Evolutionary conservation across 1,140 invertebrate species (phyloP).

Genomic region (Bombus confusus): DNA sequence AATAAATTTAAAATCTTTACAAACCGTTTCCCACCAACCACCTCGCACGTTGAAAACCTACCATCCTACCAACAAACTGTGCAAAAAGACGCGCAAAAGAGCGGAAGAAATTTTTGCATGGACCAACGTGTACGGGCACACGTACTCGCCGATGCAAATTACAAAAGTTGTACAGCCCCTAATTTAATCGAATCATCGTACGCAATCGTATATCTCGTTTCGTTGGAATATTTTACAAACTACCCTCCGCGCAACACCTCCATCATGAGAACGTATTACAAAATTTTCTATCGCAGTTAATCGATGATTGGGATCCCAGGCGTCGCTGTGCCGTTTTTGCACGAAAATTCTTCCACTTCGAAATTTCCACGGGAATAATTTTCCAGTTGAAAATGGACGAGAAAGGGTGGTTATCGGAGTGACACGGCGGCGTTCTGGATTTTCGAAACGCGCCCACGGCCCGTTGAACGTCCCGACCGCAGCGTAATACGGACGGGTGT

Average conservation of each 20-base stretch:
- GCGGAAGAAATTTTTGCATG: conserved; percentile 1
- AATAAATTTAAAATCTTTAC: neutral
- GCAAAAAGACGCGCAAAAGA: too few species aligned
- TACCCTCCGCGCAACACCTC: neutral
- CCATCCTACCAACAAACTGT: neutral
- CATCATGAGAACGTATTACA: neutral
- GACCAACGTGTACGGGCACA: too few species aligned
- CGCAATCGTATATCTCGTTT: neutral
- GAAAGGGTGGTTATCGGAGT: too few species aligned
- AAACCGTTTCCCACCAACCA: neutral
- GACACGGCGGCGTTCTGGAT: neutral
- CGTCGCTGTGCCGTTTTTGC: neutral
- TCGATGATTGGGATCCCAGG: neutral
- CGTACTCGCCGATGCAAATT: conserved; percentile 2
- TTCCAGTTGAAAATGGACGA: neutral
- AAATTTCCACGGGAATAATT: conserved; percentile 16
- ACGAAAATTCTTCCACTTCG: neutral
- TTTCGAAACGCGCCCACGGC: neutral
- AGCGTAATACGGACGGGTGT: conserved; percentile 18
- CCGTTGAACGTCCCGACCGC: conserved; percentile 12
- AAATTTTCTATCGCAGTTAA: conserved; percentile 19
- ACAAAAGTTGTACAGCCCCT: neutral
- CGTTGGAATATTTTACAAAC: conserved; percentile 2
- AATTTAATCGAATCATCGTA: conserved; percentile 5
- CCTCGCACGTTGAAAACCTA: neutral